Conservation (phyloP, 1,140 invertebrate genomes). For the Brachionus paranguensis region DNA sequence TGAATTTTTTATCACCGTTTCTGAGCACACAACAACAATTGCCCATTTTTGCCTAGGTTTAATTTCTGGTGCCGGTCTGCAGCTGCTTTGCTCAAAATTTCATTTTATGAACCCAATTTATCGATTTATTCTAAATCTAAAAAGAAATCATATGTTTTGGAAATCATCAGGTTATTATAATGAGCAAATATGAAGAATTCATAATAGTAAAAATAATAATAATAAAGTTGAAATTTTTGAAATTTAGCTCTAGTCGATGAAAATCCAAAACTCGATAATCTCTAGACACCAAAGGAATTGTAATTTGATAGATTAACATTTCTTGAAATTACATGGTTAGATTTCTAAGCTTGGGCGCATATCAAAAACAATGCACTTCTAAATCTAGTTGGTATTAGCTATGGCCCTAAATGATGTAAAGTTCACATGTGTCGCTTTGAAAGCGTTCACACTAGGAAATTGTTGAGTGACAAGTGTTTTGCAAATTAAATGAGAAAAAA, state of each 20-base stretch:
- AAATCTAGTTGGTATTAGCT: background rate
- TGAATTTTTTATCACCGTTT: slow-evolving; percentile 3
- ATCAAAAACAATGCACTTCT: background rate
- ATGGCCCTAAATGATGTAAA: background rate
- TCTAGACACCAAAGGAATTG: background rate
- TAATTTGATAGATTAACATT: background rate
- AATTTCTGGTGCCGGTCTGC: background rate
- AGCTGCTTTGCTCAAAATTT: background rate
- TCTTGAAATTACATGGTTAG: background rate
- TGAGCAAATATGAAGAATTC: background rate
- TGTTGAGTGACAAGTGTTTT: background rate
- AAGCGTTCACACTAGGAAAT: background rate
- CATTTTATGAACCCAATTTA: background rate
- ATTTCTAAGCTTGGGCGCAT: background rate
- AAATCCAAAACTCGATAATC: background rate
- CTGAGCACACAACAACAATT: slow-evolving; percentile 10
- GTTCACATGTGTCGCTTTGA: background rate
- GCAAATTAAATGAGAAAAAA: background rate
- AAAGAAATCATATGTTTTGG: background rate
- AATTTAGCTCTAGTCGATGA: background rate
- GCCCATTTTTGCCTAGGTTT: background rate
- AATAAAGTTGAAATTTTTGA: background rate
- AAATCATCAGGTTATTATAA: slow-evolving; percentile 1
- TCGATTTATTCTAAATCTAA: background rate
- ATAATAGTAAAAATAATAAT: background rate